phyloP scores from a whole-genome alignment of 2,113 vertebrate species.

The Anthoscopus minutus region DNA sequence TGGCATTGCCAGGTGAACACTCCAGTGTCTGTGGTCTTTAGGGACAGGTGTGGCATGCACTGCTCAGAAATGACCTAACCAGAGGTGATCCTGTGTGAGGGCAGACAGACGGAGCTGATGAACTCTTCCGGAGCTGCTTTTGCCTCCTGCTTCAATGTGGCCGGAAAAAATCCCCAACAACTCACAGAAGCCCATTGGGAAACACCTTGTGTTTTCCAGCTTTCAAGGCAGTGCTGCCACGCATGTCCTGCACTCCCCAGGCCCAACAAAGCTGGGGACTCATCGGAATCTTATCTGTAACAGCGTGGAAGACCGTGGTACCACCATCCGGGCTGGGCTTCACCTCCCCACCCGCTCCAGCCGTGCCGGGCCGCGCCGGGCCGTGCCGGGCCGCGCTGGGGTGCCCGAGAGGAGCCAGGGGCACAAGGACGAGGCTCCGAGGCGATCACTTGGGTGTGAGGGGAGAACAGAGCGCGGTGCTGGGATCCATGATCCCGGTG shows the following conservation, averaged over 20 bases:
- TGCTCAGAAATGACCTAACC: background rate
- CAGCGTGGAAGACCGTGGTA: rapidly evolving
- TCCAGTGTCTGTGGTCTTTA: rapidly evolving
- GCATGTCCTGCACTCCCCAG: background rate
- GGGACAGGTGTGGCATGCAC: rapidly evolving
- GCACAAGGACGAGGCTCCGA: too few relatives aligned
- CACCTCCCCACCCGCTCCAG: background rate
- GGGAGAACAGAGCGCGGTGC: background rate
- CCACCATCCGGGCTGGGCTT: too few relatives aligned
- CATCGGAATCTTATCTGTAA: too few relatives aligned
- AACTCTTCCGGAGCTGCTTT: background rate
- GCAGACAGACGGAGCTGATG: rapidly evolving
- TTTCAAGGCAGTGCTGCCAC: background rate
- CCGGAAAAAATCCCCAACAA: rapidly evolving
- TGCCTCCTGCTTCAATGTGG: background rate
- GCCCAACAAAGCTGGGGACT: background rate
- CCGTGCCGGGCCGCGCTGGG: background rate
- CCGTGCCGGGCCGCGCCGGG: background rate
- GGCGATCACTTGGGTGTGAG: rapidly evolving
- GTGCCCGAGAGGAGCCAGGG: background rate
- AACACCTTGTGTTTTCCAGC: background rate
- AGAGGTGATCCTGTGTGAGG: background rate
- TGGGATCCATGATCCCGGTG: background rate
- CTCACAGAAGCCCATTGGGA: background rate
- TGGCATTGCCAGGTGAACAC: background rate